A percentile compares a stretch with the other conserved stretches of the same genome.
phyloP scores from a whole-genome alignment of 2,113 vertebrate genomes.

The Perca flavescens region DNA sequence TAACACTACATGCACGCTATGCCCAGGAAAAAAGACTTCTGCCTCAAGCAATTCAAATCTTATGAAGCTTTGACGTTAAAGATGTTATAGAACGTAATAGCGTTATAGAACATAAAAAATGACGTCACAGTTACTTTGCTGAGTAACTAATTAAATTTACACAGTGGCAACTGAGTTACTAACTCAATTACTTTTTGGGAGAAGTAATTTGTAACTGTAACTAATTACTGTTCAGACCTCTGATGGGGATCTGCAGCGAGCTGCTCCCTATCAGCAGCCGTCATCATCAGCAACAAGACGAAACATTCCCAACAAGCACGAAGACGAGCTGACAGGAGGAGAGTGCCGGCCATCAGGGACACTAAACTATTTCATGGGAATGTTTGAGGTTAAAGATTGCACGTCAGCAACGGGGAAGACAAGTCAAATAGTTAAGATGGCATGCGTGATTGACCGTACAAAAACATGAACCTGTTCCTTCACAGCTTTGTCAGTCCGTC shows the following conservation, averaged over 20 bases:
- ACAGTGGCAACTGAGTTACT: too few relatives aligned
- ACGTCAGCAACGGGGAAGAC: conserved; percentile 5
- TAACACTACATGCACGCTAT: too few relatives aligned
- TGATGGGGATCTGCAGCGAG: not conserved
- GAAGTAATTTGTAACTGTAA: too few relatives aligned
- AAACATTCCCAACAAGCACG: conserved; percentile 18
- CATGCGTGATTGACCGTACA: conserved; percentile 54
- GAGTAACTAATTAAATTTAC: too few relatives aligned
- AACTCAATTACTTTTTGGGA: too few relatives aligned
- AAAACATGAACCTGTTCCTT: conserved; percentile 4
- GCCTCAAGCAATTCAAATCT: too few relatives aligned
- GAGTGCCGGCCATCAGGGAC: conserved; percentile 8
- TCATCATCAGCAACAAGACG: conserved; percentile 28
- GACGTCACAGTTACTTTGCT: too few relatives aligned
- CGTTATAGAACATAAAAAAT: too few relatives aligned
- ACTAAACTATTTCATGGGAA: not conserved
- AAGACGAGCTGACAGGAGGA: not conserved
- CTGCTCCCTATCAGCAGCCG: conserved; percentile 32
- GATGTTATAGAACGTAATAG: too few relatives aligned
- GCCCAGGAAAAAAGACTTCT: too few relatives aligned
- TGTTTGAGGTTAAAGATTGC: not conserved
- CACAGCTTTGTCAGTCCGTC: conserved; percentile 43
- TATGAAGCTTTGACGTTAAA: too few relatives aligned
- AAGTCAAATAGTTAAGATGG: conserved; percentile 61
- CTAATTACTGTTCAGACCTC: too few relatives aligned